phyloP scores from a whole-genome alignment of 2,113 vertebrate genomes.

The Puma concolor region DNA sequence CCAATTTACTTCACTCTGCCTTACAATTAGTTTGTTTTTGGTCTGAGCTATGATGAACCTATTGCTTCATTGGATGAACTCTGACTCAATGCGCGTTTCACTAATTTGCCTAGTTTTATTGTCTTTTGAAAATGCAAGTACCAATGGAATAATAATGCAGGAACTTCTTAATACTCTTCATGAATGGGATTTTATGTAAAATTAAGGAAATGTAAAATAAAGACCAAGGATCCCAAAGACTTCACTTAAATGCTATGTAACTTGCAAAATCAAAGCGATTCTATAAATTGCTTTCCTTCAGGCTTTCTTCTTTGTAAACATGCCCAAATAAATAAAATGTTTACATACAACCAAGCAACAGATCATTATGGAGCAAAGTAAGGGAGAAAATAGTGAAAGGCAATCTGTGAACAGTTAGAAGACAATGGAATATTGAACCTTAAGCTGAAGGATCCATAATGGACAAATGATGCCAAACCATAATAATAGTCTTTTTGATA shows the following conservation, averaged over 20 bases:
- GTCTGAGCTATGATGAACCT: neutral
- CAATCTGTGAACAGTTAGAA: slow-evolving; percentile 67
- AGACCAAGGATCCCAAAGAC: neutral
- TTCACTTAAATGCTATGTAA: neutral
- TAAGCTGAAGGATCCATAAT: slow-evolving; percentile 25
- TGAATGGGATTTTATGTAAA: neutral
- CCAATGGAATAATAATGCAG: slow-evolving; percentile 6
- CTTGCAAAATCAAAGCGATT: neutral
- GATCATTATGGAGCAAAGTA: neutral
- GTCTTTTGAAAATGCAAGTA: slow-evolving; percentile 25
- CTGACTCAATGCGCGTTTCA: neutral
- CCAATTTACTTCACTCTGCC: neutral
- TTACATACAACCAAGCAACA: neutral
- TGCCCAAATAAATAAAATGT: neutral
- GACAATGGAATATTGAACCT: slow-evolving; percentile 20
- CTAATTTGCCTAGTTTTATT: neutral
- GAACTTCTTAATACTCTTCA: neutral
- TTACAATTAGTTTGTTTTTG: neutral
- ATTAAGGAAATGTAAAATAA: slow-evolving; percentile 7
- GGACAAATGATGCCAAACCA: slow-evolving; percentile 31
- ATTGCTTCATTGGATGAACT: neutral
- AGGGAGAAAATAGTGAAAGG: neutral
- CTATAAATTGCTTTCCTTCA: neutral
- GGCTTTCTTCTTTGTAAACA: neutral
- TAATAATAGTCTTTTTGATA: slow-evolving; percentile 56